Evolutionary conservation across 2,113 vertebrate genomes (phyloP).

Genomic region (Triplophysa siluroides): DNA sequence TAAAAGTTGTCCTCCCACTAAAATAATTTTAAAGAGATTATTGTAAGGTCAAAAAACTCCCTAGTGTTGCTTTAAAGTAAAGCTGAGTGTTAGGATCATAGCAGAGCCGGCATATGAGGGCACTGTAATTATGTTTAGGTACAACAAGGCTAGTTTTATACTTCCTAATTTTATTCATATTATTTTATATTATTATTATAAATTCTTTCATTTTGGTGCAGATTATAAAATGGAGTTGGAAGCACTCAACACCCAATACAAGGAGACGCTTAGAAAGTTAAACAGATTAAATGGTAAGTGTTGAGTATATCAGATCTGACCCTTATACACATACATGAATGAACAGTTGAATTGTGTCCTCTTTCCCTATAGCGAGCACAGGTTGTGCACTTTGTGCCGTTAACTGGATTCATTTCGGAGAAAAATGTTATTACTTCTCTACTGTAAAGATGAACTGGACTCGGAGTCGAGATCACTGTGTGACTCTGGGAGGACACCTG

Average conservation of each 20-base stretch:
- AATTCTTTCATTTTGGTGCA: background rate
- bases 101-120: too few relatives aligned
- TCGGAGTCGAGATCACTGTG: conserved; percentile 42
- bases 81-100: too few relatives aligned
- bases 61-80: too few relatives aligned
- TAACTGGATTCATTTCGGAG: background rate
- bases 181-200: too few relatives aligned
- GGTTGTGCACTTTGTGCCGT: conserved; percentile 10
- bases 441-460: conserved; percentile 32
- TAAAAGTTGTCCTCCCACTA: too few relatives aligned
- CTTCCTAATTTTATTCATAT: too few relatives aligned
- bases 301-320: too few relatives aligned
- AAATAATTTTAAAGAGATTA: too few relatives aligned
- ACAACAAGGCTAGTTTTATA: too few relatives aligned
- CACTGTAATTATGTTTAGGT: too few relatives aligned
- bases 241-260: background rate
- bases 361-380: background rate
- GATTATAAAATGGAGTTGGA: background rate
- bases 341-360: background rate
- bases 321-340: background rate
- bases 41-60: too few relatives aligned
- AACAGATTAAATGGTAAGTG: conserved; percentile 5
- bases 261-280: background rate
- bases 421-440: conserved; percentile 54
- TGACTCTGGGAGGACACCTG: conserved; percentile 43